These are phyloP conservation scores for Ailurus styani DNA, from an alignment of 2,113 vertebrate species.

Conservation along the genomic window DNA sequence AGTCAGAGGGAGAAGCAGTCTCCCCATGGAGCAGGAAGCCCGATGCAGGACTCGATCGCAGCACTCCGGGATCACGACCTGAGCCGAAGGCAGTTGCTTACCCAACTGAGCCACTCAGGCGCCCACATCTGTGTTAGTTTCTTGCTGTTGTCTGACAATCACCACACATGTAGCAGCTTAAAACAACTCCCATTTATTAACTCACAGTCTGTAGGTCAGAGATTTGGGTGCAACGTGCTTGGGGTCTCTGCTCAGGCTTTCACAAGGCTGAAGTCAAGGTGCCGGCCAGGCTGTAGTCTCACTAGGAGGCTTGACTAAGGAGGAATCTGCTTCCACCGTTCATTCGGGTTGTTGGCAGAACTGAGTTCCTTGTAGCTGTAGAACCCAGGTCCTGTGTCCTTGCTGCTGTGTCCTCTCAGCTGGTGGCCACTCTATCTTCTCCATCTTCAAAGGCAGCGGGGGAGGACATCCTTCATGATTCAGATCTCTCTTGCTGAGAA, in stretches of 20 bases:
- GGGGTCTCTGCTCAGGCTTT: not conserved
- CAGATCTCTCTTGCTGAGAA: not conserved
- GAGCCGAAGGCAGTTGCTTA: no score
- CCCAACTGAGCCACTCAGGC: no score
- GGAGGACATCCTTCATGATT: not conserved
- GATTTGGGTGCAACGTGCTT: not conserved
- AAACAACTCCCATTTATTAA: not conserved
- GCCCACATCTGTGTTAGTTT: not conserved
- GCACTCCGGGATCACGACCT: no score
- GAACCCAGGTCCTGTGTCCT: not conserved
- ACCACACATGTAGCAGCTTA: not conserved
- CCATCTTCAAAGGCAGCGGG: not conserved
- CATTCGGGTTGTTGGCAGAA: not conserved
- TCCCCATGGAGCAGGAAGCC: no score
- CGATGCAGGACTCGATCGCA: no score
- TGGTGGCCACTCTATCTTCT: not conserved
- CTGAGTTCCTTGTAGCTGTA: not conserved
- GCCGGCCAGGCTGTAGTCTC: not conserved
- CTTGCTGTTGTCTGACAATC: not conserved
- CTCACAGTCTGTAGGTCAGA: not conserved
- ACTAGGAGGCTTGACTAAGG: not conserved
- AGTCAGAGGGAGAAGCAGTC: no score
- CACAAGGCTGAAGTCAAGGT: not conserved
- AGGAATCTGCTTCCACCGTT: not conserved
- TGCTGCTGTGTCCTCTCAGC: not conserved